phyloP scores from a whole-genome alignment of 2,113 vertebrate genomes.

The Nothocercus julius region DNA sequence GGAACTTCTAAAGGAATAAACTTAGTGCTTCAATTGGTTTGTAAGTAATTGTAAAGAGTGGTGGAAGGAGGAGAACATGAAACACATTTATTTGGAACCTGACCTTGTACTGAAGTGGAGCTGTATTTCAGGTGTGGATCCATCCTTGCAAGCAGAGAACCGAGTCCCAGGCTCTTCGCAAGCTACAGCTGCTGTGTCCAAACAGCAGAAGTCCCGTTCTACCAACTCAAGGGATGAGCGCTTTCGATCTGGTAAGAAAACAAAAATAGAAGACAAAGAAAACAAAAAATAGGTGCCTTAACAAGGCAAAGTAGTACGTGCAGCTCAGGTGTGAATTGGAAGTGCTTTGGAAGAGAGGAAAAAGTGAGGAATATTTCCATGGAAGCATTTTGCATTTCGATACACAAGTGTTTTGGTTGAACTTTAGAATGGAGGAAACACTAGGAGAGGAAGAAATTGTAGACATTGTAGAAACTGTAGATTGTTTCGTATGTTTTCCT shows the following conservation, averaged over 20 bases:
- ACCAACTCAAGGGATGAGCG: conserved; percentile 90
- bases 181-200: conserved; percentile 68
- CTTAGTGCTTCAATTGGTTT: background rate
- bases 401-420: background rate
- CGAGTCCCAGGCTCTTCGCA: conserved; percentile 82
- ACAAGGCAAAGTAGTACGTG: background rate
- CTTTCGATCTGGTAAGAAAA: conserved; percentile 90
- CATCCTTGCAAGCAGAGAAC: conserved; percentile 87
- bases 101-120: background rate
- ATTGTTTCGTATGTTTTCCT: background rate
- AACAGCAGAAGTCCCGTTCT: conserved; percentile 85
- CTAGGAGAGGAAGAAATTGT: background rate
- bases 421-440: background rate
- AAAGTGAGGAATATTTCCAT: background rate
- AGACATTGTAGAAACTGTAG: background rate
- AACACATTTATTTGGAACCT: background rate
- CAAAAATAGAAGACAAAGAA: background rate
- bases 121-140: conserved; percentile 87
- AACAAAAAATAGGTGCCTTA: accelerated
- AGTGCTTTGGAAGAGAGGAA: background rate
- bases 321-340: background rate
- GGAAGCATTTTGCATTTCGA: background rate
- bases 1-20: background rate
- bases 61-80: accelerated
- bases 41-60: background rate